These are phyloP conservation scores for Gorsachius goisagi DNA, from an alignment of 2,113 vertebrate genomes.

Conservation along the genomic window DNA sequence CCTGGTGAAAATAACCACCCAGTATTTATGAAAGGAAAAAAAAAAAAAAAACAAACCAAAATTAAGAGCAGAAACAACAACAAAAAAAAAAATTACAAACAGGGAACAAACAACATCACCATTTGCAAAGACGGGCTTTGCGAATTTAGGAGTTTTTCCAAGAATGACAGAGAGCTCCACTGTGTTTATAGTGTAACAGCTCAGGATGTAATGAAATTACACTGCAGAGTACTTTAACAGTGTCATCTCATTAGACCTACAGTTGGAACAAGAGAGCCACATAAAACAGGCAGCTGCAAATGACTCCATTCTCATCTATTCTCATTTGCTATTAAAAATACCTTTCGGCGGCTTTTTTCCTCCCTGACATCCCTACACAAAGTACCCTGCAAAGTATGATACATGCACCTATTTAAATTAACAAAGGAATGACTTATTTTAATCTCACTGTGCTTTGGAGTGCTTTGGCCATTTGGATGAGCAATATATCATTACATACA, in stretches of 20 bases:
- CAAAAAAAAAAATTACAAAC: not conserved
- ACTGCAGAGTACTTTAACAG: slow-evolving; percentile 81
- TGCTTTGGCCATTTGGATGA: slow-evolving; percentile 89
- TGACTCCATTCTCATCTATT: slow-evolving; percentile 86
- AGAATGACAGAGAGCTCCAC: slow-evolving; percentile 77
- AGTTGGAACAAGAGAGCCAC: slow-evolving; percentile 81
- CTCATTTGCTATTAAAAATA: slow-evolving; percentile 96
- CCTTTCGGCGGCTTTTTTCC: slow-evolving; percentile 91
- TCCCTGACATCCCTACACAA: slow-evolving; percentile 87
- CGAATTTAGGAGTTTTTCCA: slow-evolving; percentile 78
- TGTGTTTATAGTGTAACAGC: slow-evolving; percentile 80
- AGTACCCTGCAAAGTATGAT: slow-evolving; percentile 94
- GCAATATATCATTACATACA: slow-evolving; percentile 93
- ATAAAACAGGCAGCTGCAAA: slow-evolving; percentile 84
- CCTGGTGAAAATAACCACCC: not conserved
- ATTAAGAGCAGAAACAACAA: not conserved
- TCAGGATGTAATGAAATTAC: slow-evolving; percentile 86
- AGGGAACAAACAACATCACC: slow-evolving; percentile 51
- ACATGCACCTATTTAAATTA: slow-evolving; percentile 99
- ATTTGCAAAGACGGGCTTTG: slow-evolving; percentile 72
- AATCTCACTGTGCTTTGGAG: slow-evolving; percentile 92
- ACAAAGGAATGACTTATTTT: slow-evolving; percentile 97
- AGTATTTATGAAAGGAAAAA: not conserved
- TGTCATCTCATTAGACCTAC: slow-evolving; percentile 84
- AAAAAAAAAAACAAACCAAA: not conserved